Percentiles rank a stretch among this genome's conserved stretches.
phyloP scores from a whole-genome alignment of 2,113 vertebrate genomes.

The Hylia prasina region DNA sequence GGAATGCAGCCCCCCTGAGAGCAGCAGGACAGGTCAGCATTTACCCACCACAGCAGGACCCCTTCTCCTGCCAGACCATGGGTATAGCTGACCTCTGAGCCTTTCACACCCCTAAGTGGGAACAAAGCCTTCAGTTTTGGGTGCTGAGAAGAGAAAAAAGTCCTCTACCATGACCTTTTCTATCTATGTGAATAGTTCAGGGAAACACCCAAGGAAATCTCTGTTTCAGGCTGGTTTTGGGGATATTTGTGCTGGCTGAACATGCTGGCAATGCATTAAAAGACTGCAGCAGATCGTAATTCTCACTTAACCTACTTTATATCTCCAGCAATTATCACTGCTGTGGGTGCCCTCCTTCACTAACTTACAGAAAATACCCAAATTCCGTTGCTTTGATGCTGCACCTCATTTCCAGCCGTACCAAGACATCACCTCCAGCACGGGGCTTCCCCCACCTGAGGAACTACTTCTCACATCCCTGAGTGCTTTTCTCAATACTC shows the following conservation, averaged over 20 bases:
- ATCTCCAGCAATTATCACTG: neutral
- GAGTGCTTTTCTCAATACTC: neutral
- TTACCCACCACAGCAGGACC: neutral
- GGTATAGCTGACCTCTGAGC: neutral
- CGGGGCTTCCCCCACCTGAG: neutral
- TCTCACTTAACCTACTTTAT: neutral
- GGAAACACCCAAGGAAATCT: neutral
- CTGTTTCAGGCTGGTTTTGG: neutral
- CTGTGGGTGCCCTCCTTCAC: neutral
- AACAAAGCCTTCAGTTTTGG: neutral
- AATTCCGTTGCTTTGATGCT: neutral
- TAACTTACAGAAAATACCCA: neutral
- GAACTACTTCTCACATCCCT: neutral
- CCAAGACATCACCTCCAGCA: accelerated
- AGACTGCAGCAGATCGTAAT: neutral
- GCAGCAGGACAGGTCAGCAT: neutral
- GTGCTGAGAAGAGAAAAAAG: neutral
- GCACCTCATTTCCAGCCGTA: neutral
- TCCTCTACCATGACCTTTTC: neutral
- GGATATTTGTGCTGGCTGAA: neutral
- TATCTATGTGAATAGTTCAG: neutral
- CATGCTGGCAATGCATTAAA: neutral
- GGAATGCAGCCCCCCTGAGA: accelerated
- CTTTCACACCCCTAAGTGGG: neutral
- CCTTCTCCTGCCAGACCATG: neutral